A percentile compares a stretch with the other conserved stretches of the same genome.
These are phyloP conservation scores for Drosophila meridiana DNA, from an alignment of 2,888 invertebrate species.

Conservation along the genomic window DNA sequence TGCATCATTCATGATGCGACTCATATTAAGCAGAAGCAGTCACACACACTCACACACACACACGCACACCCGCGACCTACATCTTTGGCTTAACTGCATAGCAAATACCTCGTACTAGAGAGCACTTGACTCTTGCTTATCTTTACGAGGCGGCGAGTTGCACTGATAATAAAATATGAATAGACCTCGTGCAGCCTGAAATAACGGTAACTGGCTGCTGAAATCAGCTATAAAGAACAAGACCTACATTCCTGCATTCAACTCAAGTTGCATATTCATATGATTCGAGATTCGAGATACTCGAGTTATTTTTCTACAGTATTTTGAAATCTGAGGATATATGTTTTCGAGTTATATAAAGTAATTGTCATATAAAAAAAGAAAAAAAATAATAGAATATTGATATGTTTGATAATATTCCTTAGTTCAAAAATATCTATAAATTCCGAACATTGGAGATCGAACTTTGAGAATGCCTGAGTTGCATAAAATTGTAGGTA, in stretches of 20 bases:
- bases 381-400: no score
- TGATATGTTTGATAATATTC: no score
- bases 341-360: no score
- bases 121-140: constrained; percentile 24
- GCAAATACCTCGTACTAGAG: constrained; percentile 22
- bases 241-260: constrained; percentile 1
- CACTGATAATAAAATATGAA: constrained; percentile 9
- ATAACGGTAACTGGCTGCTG: neutral
- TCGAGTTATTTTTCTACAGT: neutral
- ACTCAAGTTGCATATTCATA: neutral
- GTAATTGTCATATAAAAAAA: no score
- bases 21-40: constrained; percentile 21
- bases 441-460: no score
- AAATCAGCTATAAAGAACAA: neutral
- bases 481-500: no score
- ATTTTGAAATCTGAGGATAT: neutral
- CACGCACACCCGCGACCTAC: constrained; percentile 41
- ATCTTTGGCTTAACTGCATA: constrained; percentile 19
- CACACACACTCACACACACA: constrained; percentile 15
- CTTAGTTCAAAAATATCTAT: no score
- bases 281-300: neutral
- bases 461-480: no score
- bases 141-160: constrained; percentile 5
- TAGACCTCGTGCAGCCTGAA: neutral
- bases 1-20: constrained; percentile 59